These are phyloP conservation scores for Salpingus planirostris DNA, from an alignment of 2,888 invertebrate genomes.

Conservation along the genomic window DNA sequence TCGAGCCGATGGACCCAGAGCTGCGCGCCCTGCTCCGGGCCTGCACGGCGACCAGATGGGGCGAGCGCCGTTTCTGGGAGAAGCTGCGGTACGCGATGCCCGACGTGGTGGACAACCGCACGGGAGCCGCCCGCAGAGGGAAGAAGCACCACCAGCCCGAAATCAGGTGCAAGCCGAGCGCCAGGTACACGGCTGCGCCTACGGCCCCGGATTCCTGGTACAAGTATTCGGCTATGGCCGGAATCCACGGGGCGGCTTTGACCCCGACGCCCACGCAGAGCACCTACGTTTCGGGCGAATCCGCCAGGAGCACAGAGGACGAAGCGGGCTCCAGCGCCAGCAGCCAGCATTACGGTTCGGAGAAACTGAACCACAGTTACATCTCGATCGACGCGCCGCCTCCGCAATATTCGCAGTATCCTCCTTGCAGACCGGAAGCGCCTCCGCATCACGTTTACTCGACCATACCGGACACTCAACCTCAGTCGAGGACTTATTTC, in stretches of 20 bases:
- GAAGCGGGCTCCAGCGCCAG: constrained; percentile 45
- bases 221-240: constrained; percentile 55
- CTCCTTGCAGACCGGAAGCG: constrained; percentile 26
- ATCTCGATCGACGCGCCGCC: constrained; percentile 53
- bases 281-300: constrained; percentile 52
- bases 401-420: constrained; percentile 35
- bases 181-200: constrained; percentile 63
- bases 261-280: constrained; percentile 53
- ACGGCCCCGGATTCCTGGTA: constrained; percentile 65
- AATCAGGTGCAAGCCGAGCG: constrained; percentile 50
- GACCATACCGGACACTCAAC: constrained; percentile 40
- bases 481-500: constrained; percentile 41
- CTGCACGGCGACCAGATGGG: constrained; percentile 63
- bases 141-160: constrained; percentile 45
- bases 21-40: constrained; percentile 63
- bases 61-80: constrained; percentile 78
- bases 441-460: constrained; percentile 40
- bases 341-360: constrained; percentile 56
- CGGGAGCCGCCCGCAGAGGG: constrained; percentile 45
- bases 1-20: constrained; percentile 66
- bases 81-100: constrained; percentile 68
- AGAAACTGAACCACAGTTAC: constrained; percentile 59
- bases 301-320: constrained; percentile 44
- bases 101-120: constrained; percentile 56
- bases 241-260: constrained; percentile 46